Percentiles rank a stretch among this genome's conserved stretches.
phyloP scores from a whole-genome alignment of 2,797 vertebrate species.

The Synanceia verrucosa region DNA sequence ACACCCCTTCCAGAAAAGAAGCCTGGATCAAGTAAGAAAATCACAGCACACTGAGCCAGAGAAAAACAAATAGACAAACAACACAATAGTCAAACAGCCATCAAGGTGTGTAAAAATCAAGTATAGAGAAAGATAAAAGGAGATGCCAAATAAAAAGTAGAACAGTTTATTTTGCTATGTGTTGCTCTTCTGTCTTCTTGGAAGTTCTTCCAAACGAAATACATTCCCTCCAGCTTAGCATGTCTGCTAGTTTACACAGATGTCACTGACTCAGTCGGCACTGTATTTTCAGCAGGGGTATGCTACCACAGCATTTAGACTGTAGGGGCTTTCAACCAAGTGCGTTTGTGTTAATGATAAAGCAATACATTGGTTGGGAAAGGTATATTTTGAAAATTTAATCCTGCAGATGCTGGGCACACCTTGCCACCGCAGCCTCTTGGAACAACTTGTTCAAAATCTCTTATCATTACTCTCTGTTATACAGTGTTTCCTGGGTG shows the following conservation, averaged over 20 bases:
- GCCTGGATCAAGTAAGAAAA: neutral
- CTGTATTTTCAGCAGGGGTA: neutral
- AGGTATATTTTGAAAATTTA: neutral
- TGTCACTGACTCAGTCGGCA: constrained; percentile 9
- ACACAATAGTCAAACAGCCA: neutral
- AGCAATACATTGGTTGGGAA: neutral
- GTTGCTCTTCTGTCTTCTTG: constrained; percentile 10
- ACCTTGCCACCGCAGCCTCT: neutral
- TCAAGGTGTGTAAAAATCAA: neutral
- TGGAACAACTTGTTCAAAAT: neutral
- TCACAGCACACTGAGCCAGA: neutral
- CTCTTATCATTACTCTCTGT: neutral
- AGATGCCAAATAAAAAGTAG: neutral
- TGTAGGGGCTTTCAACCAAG: neutral
- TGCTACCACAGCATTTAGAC: neutral
- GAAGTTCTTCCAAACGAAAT: constrained; percentile 8
- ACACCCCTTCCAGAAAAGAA: neutral
- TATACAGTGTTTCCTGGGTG: neutral
- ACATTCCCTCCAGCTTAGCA: neutral
- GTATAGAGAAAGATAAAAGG: neutral
- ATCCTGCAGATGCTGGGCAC: neutral
- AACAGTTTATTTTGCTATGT: neutral
- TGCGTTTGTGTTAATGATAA: constrained; percentile 15
- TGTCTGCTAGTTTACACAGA: constrained; percentile 4
- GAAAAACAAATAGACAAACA: neutral